Evolutionary conservation across 2,113 vertebrate species (phyloP).

Genomic region (Equus quagga): DNA sequence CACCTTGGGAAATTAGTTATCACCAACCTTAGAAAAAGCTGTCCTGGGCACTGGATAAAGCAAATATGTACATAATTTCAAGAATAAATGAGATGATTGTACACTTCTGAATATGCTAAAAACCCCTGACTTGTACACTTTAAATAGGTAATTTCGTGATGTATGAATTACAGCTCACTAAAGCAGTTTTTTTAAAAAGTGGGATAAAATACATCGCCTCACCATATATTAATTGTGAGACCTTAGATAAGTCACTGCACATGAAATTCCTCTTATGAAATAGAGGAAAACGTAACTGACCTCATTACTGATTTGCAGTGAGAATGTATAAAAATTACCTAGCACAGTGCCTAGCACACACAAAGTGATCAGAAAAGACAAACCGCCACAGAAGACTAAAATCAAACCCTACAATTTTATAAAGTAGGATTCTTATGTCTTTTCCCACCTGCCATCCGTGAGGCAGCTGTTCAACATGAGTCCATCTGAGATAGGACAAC

Average conservation of each 20-base stretch:
- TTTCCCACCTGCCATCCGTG: not conserved
- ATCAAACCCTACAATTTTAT: not conserved
- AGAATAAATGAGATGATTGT: not conserved
- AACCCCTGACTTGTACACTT: not conserved
- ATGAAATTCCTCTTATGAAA: not conserved
- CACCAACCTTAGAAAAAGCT: not conserved
- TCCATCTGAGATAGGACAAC: not conserved
- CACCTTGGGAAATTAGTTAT: not conserved
- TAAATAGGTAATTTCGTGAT: not conserved
- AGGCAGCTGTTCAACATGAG: not conserved
- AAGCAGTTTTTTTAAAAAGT: not conserved
- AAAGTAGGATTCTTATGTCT: not conserved
- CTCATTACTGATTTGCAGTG: not conserved
- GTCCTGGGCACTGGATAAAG: not conserved
- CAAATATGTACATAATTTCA: not conserved
- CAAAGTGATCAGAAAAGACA: not conserved
- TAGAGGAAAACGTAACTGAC: not conserved
- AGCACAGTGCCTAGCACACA: not conserved
- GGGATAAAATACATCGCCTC: not conserved
- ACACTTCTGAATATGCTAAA: not conserved
- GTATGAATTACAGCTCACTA: not conserved
- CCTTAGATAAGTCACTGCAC: not conserved
- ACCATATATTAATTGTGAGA: not conserved
- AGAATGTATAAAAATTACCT: not conserved
- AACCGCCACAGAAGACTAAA: not conserved